A percentile compares a stretch with the other conserved stretches of the same genome.
Conservation (phyloP, 1,140 invertebrate species). For the Eubasilissa regina region DNA sequence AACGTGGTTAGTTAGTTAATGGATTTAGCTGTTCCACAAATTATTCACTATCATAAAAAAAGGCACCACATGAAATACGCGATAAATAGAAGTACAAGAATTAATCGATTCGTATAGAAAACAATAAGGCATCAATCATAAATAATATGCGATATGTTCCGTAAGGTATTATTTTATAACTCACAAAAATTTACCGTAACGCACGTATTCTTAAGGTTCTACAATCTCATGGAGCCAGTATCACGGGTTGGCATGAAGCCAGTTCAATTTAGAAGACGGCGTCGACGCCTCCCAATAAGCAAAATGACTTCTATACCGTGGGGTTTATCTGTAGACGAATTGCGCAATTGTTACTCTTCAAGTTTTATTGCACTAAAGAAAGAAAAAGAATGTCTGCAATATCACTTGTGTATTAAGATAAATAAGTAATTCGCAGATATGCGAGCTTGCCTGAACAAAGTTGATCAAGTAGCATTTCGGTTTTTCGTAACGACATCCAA, state of each 20-base stretch:
- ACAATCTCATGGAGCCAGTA: neutral
- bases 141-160: too few species aligned
- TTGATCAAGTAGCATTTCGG: neutral
- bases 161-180: too few species aligned
- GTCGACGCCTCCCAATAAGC: constrained; percentile 32
- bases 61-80: too few species aligned
- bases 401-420: constrained; percentile 2
- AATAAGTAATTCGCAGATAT: neutral
- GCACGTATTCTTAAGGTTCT: too few species aligned
- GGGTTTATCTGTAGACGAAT: neutral
- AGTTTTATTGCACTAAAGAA: constrained; percentile 19
- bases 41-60: too few species aligned
- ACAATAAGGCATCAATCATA: too few species aligned
- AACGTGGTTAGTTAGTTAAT: too few species aligned
- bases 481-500: too few species aligned
- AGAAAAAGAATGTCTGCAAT: neutral
- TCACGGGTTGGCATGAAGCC: constrained; percentile 8
- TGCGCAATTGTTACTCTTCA: neutral
- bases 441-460: neutral
- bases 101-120: too few species aligned
- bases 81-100: too few species aligned
- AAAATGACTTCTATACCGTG: constrained; percentile 22
- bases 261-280: constrained; percentile 22
- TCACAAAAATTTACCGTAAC: constrained; percentile 4
- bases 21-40: too few species aligned